Conservation (phyloP, 2,888 invertebrate species). For the Drosophila aldrichi region DNA sequence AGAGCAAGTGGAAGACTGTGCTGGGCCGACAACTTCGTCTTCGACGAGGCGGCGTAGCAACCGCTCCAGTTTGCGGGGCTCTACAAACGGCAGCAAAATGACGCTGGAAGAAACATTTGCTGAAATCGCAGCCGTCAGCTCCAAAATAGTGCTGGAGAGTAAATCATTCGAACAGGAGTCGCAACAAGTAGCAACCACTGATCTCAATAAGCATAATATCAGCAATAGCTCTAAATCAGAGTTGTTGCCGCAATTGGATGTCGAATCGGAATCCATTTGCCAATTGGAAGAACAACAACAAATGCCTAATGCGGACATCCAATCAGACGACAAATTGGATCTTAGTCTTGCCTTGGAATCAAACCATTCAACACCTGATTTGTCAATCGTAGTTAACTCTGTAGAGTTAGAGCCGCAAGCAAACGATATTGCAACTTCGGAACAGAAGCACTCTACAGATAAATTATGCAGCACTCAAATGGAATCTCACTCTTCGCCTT, state of each 20-base stretch:
- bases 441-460: not conserved
- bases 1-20: not conserved
- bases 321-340: not conserved
- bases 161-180: constrained; percentile 1
- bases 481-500: not conserved
- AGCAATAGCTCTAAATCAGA: not conserved
- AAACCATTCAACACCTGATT: no score
- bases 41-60: constrained; percentile 31
- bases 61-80: constrained; percentile 13
- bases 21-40: not conserved
- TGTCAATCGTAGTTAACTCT: not conserved
- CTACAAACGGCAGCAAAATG: constrained; percentile 22
- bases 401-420: not conserved
- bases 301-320: not conserved
- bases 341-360: not conserved
- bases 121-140: constrained; percentile 48
- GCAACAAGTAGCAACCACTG: constrained; percentile 9
- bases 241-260: not conserved
- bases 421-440: not conserved
- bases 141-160: constrained; percentile 22
- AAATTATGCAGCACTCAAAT: no score
- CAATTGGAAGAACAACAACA: not conserved
- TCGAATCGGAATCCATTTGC: not conserved
- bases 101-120: constrained; percentile 63
- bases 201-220: constrained; percentile 35